Percentiles rank a stretch among this genome's conserved stretches.
Conservation (phyloP, 1,140 invertebrate species). For the Leptonema lineaticorne region DNA sequence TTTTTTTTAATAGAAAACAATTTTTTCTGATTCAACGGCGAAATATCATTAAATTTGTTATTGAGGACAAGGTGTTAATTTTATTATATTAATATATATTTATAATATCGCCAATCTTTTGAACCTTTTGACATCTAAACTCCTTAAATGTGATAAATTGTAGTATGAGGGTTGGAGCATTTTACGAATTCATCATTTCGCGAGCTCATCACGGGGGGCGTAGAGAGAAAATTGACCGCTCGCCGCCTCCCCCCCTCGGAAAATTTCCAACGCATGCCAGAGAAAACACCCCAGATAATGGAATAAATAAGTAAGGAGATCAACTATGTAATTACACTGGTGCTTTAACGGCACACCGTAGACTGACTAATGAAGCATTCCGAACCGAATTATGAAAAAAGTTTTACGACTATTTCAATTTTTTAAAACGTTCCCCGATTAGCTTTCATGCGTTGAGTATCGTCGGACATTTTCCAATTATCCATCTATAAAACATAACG, state of each 20-base stretch:
- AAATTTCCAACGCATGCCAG: neutral
- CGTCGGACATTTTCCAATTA: too few relatives aligned
- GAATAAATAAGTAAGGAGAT: slow-evolving; percentile 24
- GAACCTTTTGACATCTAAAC: too few relatives aligned
- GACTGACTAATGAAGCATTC: neutral
- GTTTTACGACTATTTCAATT: slow-evolving; percentile 14
- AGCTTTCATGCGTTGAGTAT: too few relatives aligned
- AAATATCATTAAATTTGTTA: too few relatives aligned
- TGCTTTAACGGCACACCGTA: neutral
- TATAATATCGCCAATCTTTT: too few relatives aligned
- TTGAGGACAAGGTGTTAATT: too few relatives aligned
- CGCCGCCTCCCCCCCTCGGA: neutral
- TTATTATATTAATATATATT: too few relatives aligned
- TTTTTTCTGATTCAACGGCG: too few relatives aligned
- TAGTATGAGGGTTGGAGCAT: neutral
- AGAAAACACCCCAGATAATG: neutral
- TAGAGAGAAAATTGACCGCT: slow-evolving; percentile 9
- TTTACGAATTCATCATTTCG: slow-evolving; percentile 15
- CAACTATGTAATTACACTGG: slow-evolving; percentile 9
- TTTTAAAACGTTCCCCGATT: too few relatives aligned
- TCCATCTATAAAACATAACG: too few relatives aligned
- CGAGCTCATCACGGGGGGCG: neutral
- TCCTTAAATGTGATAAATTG: too few relatives aligned
- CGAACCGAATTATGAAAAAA: slow-evolving; percentile 16
- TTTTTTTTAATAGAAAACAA: too few relatives aligned